Base-by-base conservation (phyloP, 2,888 invertebrate species). In the Timema cristinae region DNA sequence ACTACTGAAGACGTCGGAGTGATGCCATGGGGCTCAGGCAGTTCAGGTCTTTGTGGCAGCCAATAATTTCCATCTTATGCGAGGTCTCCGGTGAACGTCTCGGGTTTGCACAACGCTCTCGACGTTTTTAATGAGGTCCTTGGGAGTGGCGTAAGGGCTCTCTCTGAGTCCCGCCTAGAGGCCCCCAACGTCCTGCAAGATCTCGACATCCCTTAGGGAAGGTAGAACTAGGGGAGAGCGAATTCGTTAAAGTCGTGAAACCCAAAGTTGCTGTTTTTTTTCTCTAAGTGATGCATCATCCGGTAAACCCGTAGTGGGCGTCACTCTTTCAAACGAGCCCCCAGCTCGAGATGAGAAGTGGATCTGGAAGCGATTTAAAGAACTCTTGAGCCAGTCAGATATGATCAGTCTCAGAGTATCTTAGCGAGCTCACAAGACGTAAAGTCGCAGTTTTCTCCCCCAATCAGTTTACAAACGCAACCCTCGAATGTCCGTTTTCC, bases 221-320 rank as follows among this genome's bases (percentile, higher is more conserved):
- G 13, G 61, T 69, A 16, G 16, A 48, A 7, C 63, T 69, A 32
- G 32, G 47, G 49, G 70, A 52, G 47, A n/a, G 66, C 13, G 66
- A 48, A 6, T 16, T 66, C 13, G 32, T 32, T 32, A 66, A 51
- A 2, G 13, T 16, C 6, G 59, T 59, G 6, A n/a, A 16, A n/a
- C 52, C 13, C 7, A 16, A 70, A 32, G 13, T 70, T 15, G 56
- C 70, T 47, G 63, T 52, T n/a, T 70, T 66, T 66, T 66, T 7
- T 13, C 66, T 15, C 50, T 52, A 7, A 48, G 50, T 7, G 0
- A 63, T 10, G 48, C 9, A 15, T 11, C 11, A 8, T 32, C 32
- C 9, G 13, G 9, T 10, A 48, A 63, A 1, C 32, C 32, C 4
- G 32, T 32, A 32, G 32, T 32, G 32, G 32, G 32, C 32, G 32